A percentile compares a stretch with the other conserved stretches of the same genome.
Conservation (phyloP, 2,888 invertebrate species). For the Galerucella pusilla region DNA sequence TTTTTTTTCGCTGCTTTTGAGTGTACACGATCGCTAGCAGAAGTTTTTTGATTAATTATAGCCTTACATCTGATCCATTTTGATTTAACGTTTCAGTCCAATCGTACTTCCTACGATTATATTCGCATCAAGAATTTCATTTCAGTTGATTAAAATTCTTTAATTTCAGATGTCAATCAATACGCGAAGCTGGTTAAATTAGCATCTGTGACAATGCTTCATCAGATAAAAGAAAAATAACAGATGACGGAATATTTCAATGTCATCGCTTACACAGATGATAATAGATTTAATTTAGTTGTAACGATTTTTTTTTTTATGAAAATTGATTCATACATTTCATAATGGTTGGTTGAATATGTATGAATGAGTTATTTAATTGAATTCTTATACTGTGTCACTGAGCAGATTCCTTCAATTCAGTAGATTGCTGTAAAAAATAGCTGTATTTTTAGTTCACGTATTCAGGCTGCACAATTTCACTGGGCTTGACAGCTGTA, state of each 20-base stretch:
- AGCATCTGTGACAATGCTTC: conserved; percentile 19
- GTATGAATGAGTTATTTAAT: no score
- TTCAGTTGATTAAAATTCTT: conserved; percentile 59
- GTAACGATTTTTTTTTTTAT: background rate
- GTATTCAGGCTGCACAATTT: no score
- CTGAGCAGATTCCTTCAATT: no score
- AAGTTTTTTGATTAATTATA: conserved; percentile 6
- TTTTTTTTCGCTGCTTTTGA: background rate
- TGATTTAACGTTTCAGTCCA: background rate
- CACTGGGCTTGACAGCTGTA: no score
- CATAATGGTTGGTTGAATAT: no score
- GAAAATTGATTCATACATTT: background rate
- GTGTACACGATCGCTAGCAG: background rate
- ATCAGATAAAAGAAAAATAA: background rate
- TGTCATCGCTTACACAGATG: background rate
- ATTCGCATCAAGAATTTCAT: conserved; percentile 53
- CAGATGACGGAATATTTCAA: background rate
- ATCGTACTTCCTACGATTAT: conserved; percentile 11
- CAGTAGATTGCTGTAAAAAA: no score
- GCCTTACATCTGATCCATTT: conserved; percentile 9
- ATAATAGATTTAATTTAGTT: background rate
- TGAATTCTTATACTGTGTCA: no score
- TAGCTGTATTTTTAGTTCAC: no score
- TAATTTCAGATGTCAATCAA: conserved; percentile 59
- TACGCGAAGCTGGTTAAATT: conserved; percentile 5